Base-by-base conservation (phyloP, 2,797 vertebrate genomes). In the Glossophaga mutica region DNA sequence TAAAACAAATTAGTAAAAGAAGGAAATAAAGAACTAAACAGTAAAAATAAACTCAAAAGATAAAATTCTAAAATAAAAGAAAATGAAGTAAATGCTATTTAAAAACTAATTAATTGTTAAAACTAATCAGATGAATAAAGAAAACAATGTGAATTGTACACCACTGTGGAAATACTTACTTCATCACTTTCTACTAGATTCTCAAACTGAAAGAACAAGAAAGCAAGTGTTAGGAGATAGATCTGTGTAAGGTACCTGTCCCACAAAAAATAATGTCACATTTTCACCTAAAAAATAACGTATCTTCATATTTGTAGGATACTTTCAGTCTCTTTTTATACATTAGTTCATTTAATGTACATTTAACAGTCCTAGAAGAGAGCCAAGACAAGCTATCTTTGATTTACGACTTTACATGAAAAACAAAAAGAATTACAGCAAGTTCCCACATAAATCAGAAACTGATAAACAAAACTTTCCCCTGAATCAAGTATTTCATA, bases 111-210 rank as follows among this genome's bases (percentile, higher is more conserved):
- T 39, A 76, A 86, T 5, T 68, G 19, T 50, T 37, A 71, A 37
- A 81, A 82, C 26, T 26, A 92, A 90, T 32, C 16, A 70, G 29
- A 83, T 57, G 52, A 71, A 9, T 42, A 48, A 52, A 39, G 15
- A 95, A 44, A 94, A 78, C 9, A 50, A 65, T 5, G 34, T 9
- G 9, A 32, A 50, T 62, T 94, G 67, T 94, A 2, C 12, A 85
- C 19, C 52, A 39, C 1, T 62, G 65, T 44, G 59, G 55, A 78
- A 70, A 78, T 96, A 98, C 99, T 98, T 98, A 99, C 99, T 98
- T 99, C 99, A 98, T 99, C 99, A 21, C 99, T 99, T 98, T 99
- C 99, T 81, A 99, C 99, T 50, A 99, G 98, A 97, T 99, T 99
- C 98, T 99, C 99, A 99, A 99, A 99, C 99, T 99, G 99, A 98